Evolutionary conservation across 2,888 invertebrate species (phyloP).

Genomic region (Apodemia zela): DNA sequence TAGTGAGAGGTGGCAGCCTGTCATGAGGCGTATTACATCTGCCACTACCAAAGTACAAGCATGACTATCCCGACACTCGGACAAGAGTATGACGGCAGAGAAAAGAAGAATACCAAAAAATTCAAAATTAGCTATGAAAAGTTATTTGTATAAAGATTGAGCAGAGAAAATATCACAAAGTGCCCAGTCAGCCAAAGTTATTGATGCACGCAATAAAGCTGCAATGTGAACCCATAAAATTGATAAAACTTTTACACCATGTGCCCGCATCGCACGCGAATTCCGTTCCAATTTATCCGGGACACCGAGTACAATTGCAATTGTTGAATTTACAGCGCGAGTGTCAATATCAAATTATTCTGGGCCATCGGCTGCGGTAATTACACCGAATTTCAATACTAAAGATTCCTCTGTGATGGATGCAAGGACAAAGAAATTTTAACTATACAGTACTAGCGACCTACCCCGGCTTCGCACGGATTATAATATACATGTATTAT

Average conservation of each 20-base stretch:
- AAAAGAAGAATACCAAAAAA: no score
- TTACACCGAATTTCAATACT: neutral
- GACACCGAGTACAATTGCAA: slow-evolving; percentile 4
- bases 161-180: neutral
- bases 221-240: slow-evolving; percentile 33
- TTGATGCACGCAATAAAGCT: slow-evolving; percentile 33
- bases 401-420: neutral
- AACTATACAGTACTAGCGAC: no score
- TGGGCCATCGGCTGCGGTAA: neutral
- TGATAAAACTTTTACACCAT: slow-evolving; percentile 34
- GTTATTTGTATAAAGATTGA: neutral
- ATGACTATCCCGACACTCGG: no score
- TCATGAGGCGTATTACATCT: no score
- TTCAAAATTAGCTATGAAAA: no score
- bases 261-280: slow-evolving; percentile 22
- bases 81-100: no score
- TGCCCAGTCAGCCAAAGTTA: slow-evolving; percentile 26
- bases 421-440: neutral
- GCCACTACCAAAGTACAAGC: no score
- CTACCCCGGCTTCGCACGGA: no score
- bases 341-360: neutral
- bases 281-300: slow-evolving; percentile 9
- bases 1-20: no score
- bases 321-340: slow-evolving; percentile 3
- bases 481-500: no score